A percentile compares a stretch with the other conserved stretches of the same genome.
phyloP scores from a whole-genome alignment of 2,113 vertebrate genomes.

The Psilopogon haemacephalus region DNA sequence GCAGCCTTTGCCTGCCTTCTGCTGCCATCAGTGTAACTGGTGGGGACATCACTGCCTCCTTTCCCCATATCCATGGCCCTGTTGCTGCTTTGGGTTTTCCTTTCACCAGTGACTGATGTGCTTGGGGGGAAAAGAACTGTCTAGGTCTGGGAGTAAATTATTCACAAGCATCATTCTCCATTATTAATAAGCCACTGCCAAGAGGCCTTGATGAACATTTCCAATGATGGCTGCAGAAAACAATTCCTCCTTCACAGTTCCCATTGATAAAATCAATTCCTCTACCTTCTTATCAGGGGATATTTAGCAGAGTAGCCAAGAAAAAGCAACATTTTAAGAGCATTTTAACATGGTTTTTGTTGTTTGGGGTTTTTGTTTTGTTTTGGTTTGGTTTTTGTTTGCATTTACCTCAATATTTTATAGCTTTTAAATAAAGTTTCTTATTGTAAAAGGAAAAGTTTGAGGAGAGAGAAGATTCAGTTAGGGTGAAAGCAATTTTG shows the following conservation, averaged over 20 bases:
- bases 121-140: not conserved
- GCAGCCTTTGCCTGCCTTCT: not conserved
- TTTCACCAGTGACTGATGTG: not conserved
- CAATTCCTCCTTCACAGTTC: not conserved
- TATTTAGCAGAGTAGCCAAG: not conserved
- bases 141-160: conserved; percentile 1
- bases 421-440: not conserved
- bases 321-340: not conserved
- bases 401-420: not conserved
- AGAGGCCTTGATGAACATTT: not conserved
- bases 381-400: too few species aligned
- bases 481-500: not conserved
- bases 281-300: not conserved
- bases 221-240: not conserved
- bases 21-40: not conserved
- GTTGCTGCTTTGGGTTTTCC: not conserved
- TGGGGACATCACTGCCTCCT: not conserved
- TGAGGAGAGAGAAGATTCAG: not conserved
- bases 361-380: too few species aligned
- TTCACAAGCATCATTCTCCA: not conserved
- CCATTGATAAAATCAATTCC: not conserved
- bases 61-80: not conserved
- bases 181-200: conserved; percentile 28
- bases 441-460: not conserved
- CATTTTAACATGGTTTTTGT: not conserved